Evolutionary conservation across 2,113 vertebrate species (phyloP), one percentile per base, ranked within the genome.

Genomic region (Sinocyclocheilus anophthalmus): DNA sequence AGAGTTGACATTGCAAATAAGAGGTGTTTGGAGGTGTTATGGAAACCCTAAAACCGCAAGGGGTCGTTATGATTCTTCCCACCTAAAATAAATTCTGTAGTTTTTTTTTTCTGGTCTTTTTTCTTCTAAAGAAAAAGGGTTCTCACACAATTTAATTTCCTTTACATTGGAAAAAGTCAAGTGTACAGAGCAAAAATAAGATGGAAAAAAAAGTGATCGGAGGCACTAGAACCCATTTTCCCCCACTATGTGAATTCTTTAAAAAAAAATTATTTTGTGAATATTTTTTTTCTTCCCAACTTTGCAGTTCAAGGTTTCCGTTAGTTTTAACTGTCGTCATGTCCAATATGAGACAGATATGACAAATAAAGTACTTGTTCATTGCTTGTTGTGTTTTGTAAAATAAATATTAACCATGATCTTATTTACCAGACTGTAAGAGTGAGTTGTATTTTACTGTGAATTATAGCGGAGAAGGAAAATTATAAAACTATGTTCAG

Each of bases 361-460:
- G 80, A 22, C 24, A 33, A 70, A 50, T 50, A 70, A 82, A 82
- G 18, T 53, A 82, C 24, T 22, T 69, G 45, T 67, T 82, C 2
- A 55, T 33, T 82, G 45, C 26, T 55, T 55, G 45, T 30, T 30
- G 30, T 70, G 73, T 77, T 77, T 77, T 77, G 76, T 77, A 77
- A 77, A 77, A 77, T 77, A 77, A 77, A 77, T 77, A 77, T 30
- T 76, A 76, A 77, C 8, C 33, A 22, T 82, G 61, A 70, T 37
- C 16, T 82, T 82, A 53, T 53, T 14, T 22, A 24, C 24, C 4
- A 45, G n/a, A 53, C 42, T 81, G 37, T n/a, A 80, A 33, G 12
- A 76, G 10, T 57, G 20, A 78, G 6, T 78, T 1, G 7, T 77
- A n/a, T 57, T 53, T 76, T 55, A 59, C 10, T 69, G 22, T 53